Evolutionary conservation across 2,888 invertebrate genomes (phyloP).

Genomic region (Cephalotes varians): DNA sequence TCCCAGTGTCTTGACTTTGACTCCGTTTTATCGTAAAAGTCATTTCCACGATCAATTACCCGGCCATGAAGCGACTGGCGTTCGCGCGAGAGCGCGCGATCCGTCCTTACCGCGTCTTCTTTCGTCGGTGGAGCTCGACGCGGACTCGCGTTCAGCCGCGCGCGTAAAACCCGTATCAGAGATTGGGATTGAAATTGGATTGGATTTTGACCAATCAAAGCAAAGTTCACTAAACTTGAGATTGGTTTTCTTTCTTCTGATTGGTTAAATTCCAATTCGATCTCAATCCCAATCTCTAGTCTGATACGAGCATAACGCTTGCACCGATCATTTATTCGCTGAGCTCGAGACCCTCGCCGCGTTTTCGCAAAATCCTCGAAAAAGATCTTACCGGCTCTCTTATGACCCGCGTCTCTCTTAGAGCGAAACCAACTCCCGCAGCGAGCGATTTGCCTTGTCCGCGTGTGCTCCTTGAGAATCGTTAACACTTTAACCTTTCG

Average conservation of each 20-base stretch:
- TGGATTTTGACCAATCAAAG: no score
- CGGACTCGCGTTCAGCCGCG: neutral
- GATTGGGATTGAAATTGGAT: no score
- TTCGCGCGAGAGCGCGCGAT: neutral
- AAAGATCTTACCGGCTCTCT: neutral
- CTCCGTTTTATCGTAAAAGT: slow-evolving; percentile 81
- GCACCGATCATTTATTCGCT: slow-evolving; percentile 56
- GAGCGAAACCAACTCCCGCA: slow-evolving; percentile 58
- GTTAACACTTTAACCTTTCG: slow-evolving; percentile 64
- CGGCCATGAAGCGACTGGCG: slow-evolving; percentile 47
- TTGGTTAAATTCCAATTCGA: no score
- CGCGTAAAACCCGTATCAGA: neutral
- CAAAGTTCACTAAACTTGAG: no score
- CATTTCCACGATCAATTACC: slow-evolving; percentile 73
- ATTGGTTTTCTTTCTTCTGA: no score
- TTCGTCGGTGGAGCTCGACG: neutral
- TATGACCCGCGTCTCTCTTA: slow-evolving; percentile 22
- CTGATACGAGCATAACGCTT: neutral
- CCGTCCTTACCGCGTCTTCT: neutral
- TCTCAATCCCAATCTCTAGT: no score
- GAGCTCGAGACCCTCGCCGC: neutral
- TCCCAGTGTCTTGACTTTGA: slow-evolving; percentile 84
- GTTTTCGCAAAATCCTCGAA: slow-evolving; percentile 30
- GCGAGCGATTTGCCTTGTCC: slow-evolving; percentile 30
- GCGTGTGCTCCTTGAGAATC: slow-evolving; percentile 59